A percentile compares a stretch with the other conserved stretches of the same genome.
Conservation (phyloP, 2,888 invertebrate genomes). For the Polymixis lichenea region DNA sequence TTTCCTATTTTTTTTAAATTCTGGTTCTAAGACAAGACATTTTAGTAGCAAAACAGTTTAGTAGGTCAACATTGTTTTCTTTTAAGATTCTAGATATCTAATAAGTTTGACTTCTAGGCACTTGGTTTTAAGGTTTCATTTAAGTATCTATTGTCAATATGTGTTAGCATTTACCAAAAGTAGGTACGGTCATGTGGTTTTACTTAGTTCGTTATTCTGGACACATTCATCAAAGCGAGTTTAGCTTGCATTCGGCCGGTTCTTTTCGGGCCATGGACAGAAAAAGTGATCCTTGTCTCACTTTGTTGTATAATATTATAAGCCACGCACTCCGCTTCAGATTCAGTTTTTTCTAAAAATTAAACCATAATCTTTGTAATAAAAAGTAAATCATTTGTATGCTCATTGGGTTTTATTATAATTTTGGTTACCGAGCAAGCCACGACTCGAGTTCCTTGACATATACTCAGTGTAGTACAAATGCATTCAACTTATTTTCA, state of each 20-base stretch:
- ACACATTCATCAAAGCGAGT: conserved; percentile 74
- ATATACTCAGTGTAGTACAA: conserved; percentile 22
- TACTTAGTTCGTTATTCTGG: conserved; percentile 71
- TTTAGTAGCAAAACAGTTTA: conserved; percentile 5
- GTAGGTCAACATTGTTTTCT: conserved; percentile 25
- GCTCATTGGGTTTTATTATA: conserved; percentile 26
- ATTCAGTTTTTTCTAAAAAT: conserved; percentile 21
- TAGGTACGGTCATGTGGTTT: conserved; percentile 49
- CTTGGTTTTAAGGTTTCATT: background rate
- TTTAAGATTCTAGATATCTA: background rate
- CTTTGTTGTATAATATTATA: conserved; percentile 62
- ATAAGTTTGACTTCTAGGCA: background rate
- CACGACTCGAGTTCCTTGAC: conserved; percentile 42
- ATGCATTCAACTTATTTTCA: conserved; percentile 24
- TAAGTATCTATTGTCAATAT: background rate
- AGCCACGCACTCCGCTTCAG: background rate
- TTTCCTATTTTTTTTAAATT: conserved; percentile 2
- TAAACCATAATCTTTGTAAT: conserved; percentile 8
- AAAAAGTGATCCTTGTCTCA: conserved; percentile 78
- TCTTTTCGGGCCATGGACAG: conserved; percentile 83
- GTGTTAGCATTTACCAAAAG: conserved; percentile 17
- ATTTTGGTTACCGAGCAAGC: conserved; percentile 16
- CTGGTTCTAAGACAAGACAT: background rate
- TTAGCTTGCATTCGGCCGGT: conserved; percentile 76
- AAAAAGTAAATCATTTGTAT: conserved; percentile 25